phyloP scores from a whole-genome alignment of 2,888 invertebrate species.

The Habrosyne pyritoides region DNA sequence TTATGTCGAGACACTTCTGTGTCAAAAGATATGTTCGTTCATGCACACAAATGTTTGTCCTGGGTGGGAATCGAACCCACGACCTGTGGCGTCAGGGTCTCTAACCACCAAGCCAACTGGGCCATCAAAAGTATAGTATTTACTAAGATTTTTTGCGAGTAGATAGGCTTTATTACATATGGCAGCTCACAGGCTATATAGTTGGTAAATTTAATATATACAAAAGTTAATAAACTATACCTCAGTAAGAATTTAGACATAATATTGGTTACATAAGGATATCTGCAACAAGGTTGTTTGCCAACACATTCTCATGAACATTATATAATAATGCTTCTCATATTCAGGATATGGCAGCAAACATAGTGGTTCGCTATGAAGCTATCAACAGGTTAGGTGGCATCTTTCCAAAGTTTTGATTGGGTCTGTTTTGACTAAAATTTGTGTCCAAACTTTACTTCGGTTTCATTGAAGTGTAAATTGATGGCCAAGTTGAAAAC shows the following conservation, averaged over 20 bases:
- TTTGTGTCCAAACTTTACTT: constrained; percentile 60
- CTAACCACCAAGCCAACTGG: no score
- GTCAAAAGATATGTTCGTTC: no score
- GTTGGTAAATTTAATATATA: no score
- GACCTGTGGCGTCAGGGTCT: no score
- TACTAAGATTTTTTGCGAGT: no score
- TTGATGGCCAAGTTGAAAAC: constrained; percentile 59
- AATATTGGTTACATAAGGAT: not conserved
- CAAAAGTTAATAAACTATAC: no score
- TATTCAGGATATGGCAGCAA: constrained; percentile 21
- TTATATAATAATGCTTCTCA: constrained; percentile 9
- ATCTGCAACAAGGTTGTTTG: not conserved
- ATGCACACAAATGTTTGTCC: no score
- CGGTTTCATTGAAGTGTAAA: constrained; percentile 64
- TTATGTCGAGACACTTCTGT: no score
- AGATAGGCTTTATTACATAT: no score
- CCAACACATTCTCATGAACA: constrained; percentile 7
- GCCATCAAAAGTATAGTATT: no score
- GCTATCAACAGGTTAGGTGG: constrained; percentile 40
- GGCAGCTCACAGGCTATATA: no score
- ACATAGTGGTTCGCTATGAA: constrained; percentile 20
- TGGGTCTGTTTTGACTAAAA: constrained; percentile 57
- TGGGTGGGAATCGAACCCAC: no score
- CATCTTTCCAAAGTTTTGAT: constrained; percentile 56
- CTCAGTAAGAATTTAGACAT: not conserved